Evolutionary conservation across 2,888 invertebrate species (phyloP), one percentile per base, ranked within the genome.

Genomic region (Cistogaster globosa): DNA sequence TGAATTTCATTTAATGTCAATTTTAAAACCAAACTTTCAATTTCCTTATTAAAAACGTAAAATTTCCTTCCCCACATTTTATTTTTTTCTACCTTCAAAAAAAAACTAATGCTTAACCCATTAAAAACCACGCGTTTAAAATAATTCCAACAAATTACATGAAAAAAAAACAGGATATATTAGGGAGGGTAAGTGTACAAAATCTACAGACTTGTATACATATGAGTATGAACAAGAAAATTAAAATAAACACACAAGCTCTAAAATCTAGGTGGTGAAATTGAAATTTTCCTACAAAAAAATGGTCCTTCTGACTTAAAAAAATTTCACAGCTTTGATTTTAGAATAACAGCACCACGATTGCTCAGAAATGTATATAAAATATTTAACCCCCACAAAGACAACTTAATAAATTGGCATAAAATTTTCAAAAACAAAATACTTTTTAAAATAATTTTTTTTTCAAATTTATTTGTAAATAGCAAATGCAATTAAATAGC

Each of bases 111-210:
- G 89, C 89, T 89, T 87, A 87, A 88, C 71, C 72, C 68, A 67
- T 79, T 75, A 85, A 74, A 78, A 85, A 57, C 69, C 76, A 58
- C 72, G 84, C 71, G 76, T 60, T 38, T 32, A 68, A 83, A 79
- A 42, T 65, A 62, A 82, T 68, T 60, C 53, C 45, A 84, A 83
- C 48, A 58, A 83, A 62, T 22, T 11, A 63, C 42, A 12, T 12
- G 11, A 60, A 81, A 78, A 26, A 26, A 74, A 85, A 88, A 86
- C 90, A 93, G 92, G 92, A 93, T 92, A 92, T 90, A 92, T 92
- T 89, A 92, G 92, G 91, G 93, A 93, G 91, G 93, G 93, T 93
- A 92, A 93, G 93, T 92, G 89, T 86, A 68, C 6, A 48, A 72
- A 60, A 62, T 0, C 32, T 45, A 67, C 45, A 78, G 58, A 48